Evolutionary conservation across 2,113 vertebrate genomes (phyloP), one percentile per base, ranked within the genome.

Genomic region (Chunga burmeisteri): DNA sequence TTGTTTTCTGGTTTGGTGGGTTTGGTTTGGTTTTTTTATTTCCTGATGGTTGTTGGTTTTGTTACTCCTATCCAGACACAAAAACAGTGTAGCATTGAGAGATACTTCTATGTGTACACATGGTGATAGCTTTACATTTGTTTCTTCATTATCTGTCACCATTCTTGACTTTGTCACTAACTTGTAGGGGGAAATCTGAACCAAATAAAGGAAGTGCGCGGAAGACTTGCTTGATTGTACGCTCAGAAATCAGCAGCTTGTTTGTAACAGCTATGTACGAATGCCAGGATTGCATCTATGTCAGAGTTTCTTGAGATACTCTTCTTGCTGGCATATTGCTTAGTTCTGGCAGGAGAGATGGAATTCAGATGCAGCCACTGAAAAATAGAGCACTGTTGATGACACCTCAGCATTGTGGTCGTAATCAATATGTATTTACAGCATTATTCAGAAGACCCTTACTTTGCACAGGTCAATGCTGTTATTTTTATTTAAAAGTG

Each of bases 51-150:
- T 58, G 3, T 2, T 62, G 32, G 3, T 81, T 85, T 40, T 73
- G 5, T 73, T 74, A 38, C 9, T 78, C 1, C 1, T 71, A 62
- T 77, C 21, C 23, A 72, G 44, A 56, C 12, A 27, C 7, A 36
- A 71, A 67, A 36, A 1, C 9, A 58, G 13, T 16, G 16, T 46
- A 34, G 19, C 25, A n/a, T 4, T 61, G 36, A 56, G 46, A 87
- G 15, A 21, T 26, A 29, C 6, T 66, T 10, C 12, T 49, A 2
- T 19, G 25, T 19, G 10, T 59, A 29, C 2, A 1, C 3, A 3
- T n/a, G 16, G 4, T 70, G 38, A 30, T 71, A 56, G 14, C 16
- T 63, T 68, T 62, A 5, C 5, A 20, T 62, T 71, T 65, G 3
- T 58, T 84, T 65, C 16, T 78, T 73, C 3, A 8, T 77, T 75